These are phyloP conservation scores for Salpingus planirostris DNA, from an alignment of 2,888 invertebrate genomes.

Conservation along the genomic window DNA sequence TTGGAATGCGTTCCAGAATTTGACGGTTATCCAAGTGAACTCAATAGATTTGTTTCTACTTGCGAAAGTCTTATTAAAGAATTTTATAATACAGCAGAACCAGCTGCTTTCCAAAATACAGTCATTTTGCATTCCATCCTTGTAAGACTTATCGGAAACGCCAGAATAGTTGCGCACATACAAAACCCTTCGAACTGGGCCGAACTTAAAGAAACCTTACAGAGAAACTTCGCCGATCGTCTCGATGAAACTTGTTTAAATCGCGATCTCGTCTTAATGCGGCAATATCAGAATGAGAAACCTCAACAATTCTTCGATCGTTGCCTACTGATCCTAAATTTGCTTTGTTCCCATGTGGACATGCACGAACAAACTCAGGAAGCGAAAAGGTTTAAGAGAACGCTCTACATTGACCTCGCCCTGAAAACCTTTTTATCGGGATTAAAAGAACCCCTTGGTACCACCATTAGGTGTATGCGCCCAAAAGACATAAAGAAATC, in stretches of 20 bases:
- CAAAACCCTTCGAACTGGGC: constrained; percentile 6
- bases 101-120: constrained; percentile 10
- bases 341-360: too few species aligned
- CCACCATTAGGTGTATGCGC: constrained; percentile 12
- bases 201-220: constrained; percentile 4
- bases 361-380: too few species aligned
- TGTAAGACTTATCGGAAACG: constrained; percentile 10
- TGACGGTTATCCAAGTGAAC: constrained; percentile 2
- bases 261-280: constrained; percentile 13
- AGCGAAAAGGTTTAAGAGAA: too few species aligned
- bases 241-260: constrained; percentile 15
- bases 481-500: constrained; percentile 6
- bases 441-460: too few species aligned
- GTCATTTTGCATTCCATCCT: too few species aligned
- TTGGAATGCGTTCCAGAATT: too few species aligned
- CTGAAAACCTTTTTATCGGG: too few species aligned
- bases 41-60: constrained; percentile 1
- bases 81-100: constrained; percentile 6
- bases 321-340: too few species aligned
- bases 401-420: too few species aligned
- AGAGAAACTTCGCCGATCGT: constrained; percentile 13
- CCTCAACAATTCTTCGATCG: constrained; percentile 17
- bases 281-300: constrained; percentile 12
- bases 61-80: constrained; percentile 1
- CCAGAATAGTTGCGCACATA: constrained; percentile 9